phyloP scores from a whole-genome alignment of 2,797 vertebrate genomes.

The Spheniscus humboldti region DNA sequence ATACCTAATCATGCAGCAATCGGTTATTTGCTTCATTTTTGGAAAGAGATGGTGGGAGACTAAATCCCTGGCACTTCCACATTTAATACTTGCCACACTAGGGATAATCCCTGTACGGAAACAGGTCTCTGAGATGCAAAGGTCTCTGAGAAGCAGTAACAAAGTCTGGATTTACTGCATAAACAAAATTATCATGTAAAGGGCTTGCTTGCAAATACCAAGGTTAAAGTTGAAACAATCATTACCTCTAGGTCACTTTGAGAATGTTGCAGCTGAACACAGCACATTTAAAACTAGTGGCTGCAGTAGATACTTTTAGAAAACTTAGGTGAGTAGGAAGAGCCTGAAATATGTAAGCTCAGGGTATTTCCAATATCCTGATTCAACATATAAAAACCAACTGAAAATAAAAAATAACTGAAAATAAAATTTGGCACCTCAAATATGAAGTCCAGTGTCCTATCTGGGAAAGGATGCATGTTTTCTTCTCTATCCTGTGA shows the following conservation, averaged over 20 bases:
- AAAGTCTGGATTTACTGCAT: slow-evolving; percentile 55
- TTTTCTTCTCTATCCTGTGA: not conserved
- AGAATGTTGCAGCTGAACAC: not conserved
- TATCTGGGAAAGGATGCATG: not conserved
- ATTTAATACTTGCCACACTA: not conserved
- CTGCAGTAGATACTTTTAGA: not conserved
- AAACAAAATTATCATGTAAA: slow-evolving; percentile 58
- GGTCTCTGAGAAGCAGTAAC: slow-evolving; percentile 39
- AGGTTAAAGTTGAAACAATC: slow-evolving; percentile 56
- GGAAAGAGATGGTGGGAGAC: not conserved
- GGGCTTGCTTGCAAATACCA: slow-evolving; percentile 39
- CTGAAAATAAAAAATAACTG: not conserved
- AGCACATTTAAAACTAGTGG: not conserved
- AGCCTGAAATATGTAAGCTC: not conserved
- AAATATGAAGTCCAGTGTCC: not conserved
- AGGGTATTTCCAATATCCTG: not conserved
- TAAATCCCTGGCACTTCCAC: not conserved
- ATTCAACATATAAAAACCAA: not conserved
- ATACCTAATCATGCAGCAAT: not conserved
- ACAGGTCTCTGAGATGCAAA: slow-evolving; percentile 6
- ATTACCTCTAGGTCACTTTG: slow-evolving; percentile 36
- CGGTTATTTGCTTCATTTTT: not conserved
- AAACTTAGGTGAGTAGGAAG: not conserved
- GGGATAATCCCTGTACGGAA: not conserved
- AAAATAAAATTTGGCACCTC: not conserved